Evolutionary conservation across 2,113 vertebrate species (phyloP), one percentile per base, ranked within the genome.

Genomic region (Puffinus mauretanicus): DNA sequence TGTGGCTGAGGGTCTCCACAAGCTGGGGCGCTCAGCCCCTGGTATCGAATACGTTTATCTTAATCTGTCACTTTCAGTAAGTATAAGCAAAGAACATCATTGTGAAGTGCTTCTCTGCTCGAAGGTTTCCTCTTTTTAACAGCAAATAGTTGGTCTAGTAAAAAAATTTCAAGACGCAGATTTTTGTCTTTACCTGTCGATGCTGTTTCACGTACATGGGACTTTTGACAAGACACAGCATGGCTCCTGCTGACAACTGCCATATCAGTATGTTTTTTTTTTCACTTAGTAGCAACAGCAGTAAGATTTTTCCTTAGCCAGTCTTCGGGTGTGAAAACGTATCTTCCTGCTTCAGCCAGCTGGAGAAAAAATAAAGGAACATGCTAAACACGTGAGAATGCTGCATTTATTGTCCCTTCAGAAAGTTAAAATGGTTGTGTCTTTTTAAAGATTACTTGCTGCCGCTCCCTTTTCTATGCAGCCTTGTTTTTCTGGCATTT

Each of bases 21-120:
- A 96, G 8, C 81, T 99, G 42, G 98, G 99, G 10, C 97, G 66
- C 72, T 98, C 98, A 7, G 98, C 98, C 32, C 70, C 93, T 4
- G 99, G 99, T 13, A 98, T 97, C 2, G 98, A 99, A 34, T 97
- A 98, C 2, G 97, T 98, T 66, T 99, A 99, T 96, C 98, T 98
- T 32, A 85, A 96, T 10, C 97, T 99, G 5, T 97, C 96, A 0
- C 90, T 99, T 25, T 95, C 98, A 11, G 99, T 99, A 96, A 99
- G 99, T 98, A 86, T 22, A 47, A 71, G 34, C 12, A 11, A 47
- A 38, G 42, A 40, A 38, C 21, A 15, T 54, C 26, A 13, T 0
- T 75, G 64, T 36, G 1, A 66, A 52, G n/a, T 10, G 42, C 15
- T 90, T 38, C n/a, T 70, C 20, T 69, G 29, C 58, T 66, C 38